These are phyloP conservation scores for Ailuropoda melanoleuca DNA, from an alignment of 2,113 vertebrate species.

Conservation along the genomic window DNA sequence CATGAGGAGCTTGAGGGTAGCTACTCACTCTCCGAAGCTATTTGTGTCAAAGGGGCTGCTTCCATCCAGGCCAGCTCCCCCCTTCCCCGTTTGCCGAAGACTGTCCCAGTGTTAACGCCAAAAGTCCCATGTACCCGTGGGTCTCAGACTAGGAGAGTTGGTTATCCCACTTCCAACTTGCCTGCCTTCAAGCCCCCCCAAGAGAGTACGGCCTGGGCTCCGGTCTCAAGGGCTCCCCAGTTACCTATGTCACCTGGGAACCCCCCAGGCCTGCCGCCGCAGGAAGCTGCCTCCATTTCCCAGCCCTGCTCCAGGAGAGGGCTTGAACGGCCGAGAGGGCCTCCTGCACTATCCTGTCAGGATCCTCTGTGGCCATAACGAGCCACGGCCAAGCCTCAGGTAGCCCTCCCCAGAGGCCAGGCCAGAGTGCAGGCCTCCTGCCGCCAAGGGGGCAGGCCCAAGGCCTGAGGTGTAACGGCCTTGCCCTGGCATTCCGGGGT, in stretches of 20 bases:
- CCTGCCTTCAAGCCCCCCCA: neutral
- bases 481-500: neutral
- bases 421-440: neutral
- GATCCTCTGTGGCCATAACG: neutral
- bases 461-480: neutral
- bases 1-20: neutral
- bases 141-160: neutral
- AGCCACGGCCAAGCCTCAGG: conserved; percentile 43
- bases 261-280: neutral
- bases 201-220: neutral
- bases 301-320: neutral
- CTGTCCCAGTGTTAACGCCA: neutral
- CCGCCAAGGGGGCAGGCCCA: neutral
- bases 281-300: neutral
- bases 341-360: neutral
- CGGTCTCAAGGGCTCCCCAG: neutral
- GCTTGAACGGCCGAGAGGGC: neutral
- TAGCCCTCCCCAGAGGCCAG: neutral
- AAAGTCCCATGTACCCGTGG: neutral
- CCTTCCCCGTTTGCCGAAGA: neutral
- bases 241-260: neutral
- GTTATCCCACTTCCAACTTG: neutral
- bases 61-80: neutral
- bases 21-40: neutral
- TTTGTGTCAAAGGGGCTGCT: neutral